A percentile compares a stretch with the other conserved stretches of the same genome.
phyloP scores from a whole-genome alignment of 2,113 vertebrate species.

The Electrona antarctica region DNA sequence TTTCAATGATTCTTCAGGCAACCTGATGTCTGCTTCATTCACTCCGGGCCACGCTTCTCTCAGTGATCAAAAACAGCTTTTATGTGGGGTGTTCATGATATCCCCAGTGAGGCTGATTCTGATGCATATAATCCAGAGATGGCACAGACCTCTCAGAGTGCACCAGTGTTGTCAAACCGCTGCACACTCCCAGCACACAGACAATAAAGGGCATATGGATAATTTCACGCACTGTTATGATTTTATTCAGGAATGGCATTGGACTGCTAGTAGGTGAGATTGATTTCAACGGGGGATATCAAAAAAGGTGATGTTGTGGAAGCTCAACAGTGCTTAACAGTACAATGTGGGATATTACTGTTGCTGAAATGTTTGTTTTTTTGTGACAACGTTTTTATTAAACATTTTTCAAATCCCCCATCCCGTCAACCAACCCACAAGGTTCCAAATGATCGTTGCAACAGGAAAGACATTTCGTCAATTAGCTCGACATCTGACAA shows the following conservation, averaged over 20 bases:
- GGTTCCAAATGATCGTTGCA: no score
- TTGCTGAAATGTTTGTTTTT: no score
- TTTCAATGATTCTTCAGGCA: constrained; percentile 19
- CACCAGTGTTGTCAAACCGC: constrained; percentile 61
- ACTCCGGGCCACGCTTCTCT: constrained; percentile 33
- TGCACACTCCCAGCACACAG: constrained; percentile 63
- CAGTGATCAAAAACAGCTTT: constrained; percentile 53
- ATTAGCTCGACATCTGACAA: no score
- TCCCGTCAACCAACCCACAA: no score
- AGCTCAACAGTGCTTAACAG: constrained; percentile 16
- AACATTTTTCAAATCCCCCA: no score
- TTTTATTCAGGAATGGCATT: constrained; percentile 63
- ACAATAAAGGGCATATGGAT: constrained; percentile 60
- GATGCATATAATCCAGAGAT: constrained; percentile 68
- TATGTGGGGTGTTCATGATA: constrained; percentile 55
- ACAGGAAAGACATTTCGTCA: no score
- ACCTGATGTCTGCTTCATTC: constrained; percentile 12
- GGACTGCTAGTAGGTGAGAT: constrained; percentile 45
- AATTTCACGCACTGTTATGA: constrained; percentile 75
- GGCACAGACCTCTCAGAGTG: constrained; percentile 58
- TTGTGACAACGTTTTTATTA: no score
- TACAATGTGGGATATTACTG: no score
- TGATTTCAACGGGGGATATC: constrained; percentile 34
- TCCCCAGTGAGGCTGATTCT: constrained; percentile 61
- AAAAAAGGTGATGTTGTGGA: constrained; percentile 28